Conservation (phyloP, 2,888 invertebrate species). For the Heliconius charithonia region DNA sequence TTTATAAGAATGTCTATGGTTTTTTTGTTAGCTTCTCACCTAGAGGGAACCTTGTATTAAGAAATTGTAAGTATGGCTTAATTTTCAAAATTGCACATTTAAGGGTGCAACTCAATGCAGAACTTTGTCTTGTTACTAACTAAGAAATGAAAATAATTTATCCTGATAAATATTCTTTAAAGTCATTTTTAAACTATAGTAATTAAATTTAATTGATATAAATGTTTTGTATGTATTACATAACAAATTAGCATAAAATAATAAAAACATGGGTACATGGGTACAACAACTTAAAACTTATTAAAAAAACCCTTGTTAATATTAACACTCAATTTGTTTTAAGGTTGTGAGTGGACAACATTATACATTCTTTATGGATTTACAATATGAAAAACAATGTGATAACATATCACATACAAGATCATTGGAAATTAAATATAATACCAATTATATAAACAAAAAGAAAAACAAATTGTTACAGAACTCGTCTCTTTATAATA, state of each 20-base stretch:
- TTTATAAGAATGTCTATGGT: background rate
- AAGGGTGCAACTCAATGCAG: too few relatives aligned
- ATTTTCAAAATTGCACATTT: too few relatives aligned
- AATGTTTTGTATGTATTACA: background rate
- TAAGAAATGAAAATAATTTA: too few relatives aligned
- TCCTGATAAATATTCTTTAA: too few relatives aligned
- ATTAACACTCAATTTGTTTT: background rate
- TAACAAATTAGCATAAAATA: background rate
- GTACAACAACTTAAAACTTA: background rate
- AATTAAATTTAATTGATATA: too few relatives aligned
- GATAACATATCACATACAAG: background rate
- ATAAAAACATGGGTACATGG: background rate
- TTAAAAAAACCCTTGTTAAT: background rate
- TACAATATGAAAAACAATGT: background rate
- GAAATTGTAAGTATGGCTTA: too few relatives aligned
- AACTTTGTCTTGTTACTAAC: too few relatives aligned
- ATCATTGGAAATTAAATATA: background rate
- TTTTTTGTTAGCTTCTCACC: background rate
- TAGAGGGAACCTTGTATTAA: background rate
- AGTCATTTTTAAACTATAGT: too few relatives aligned
- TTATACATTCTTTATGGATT: background rate
- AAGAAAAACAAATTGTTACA: too few relatives aligned
- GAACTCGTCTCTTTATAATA: too few relatives aligned
- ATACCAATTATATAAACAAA: background rate
- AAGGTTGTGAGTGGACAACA: background rate